Evolutionary conservation across 53 echinoderm and acorn worm species (phyloP), one percentile per base, ranked within the genome.

Genomic region (Stichopus horrens): DNA sequence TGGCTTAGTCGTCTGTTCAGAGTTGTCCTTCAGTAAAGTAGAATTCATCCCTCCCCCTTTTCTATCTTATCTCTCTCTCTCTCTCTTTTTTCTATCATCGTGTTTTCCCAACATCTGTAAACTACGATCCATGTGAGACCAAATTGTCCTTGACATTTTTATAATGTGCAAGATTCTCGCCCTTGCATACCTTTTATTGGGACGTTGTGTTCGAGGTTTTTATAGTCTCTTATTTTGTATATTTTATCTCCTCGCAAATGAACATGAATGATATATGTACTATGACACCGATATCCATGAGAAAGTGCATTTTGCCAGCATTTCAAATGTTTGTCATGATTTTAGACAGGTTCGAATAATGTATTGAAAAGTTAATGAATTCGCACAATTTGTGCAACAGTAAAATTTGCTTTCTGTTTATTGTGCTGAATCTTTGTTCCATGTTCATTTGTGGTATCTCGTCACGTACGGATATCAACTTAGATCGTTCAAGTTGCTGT

Each of bases 71-170:
- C 37, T 37, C 63, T 16, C 63, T 14, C 10, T 16, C 16, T 13
- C 63, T 63, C 63, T 63, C 13, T 16, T 63, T 63, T 63, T 63
- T 16, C 16, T 10, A 13, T 63, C 63, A 63, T 63, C 63, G 16
- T 63, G 63, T 63, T 63, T 63, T 63, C 7, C 16, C 63, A 16
- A 63, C 63, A 63, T 63, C 63, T 63, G 63, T 16, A 63, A 63
- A 63, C 63, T 63, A 16, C 63, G 11, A 63, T 63, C 63, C 16
- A 63, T 18, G 9, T 10, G 52, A 53, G 54, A 79, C 54, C 52
- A 79, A 52, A 79, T 79, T 79, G 55, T 18, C 79, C 79, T 79
- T 79, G 79, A 79, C 79, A 79, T 79, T 79, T 79, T 53, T 55
- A 8, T 79, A 79, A 79, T 79, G 79, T 79, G 79, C 16, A 79